Percentiles rank a stretch among this genome's conserved stretches.
These are phyloP conservation scores for Clarias fuscus DNA, from an alignment of 2,797 vertebrate species.

Conservation along the genomic window DNA sequence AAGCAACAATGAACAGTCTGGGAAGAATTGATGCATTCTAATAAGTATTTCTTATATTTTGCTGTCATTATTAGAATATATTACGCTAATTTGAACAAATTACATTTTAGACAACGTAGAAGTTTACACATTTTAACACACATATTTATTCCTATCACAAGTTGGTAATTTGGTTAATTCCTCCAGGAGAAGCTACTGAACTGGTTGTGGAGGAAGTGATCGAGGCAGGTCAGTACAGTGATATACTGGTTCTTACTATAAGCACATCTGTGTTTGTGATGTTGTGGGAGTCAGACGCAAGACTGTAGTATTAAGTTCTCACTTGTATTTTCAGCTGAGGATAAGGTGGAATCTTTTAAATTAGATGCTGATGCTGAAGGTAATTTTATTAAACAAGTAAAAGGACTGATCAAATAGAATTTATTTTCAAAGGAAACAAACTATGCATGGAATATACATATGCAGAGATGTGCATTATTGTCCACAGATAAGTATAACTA, in stretches of 20 bases:
- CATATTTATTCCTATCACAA: not conserved
- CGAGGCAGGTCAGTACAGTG: constrained; percentile 13
- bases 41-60: not conserved
- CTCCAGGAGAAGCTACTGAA: not conserved
- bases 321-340: constrained; percentile 2
- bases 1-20: not conserved
- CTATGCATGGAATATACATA: not conserved
- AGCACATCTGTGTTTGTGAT: not conserved
- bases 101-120: too few species aligned
- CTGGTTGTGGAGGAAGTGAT: not conserved
- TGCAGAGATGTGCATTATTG: not conserved
- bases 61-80: not conserved
- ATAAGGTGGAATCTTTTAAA: not conserved
- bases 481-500: not conserved
- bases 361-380: not conserved
- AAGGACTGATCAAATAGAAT: not conserved
- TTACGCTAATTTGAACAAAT: too few species aligned
- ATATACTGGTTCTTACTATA: not conserved
- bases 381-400: not conserved
- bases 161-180: not conserved
- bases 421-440: not conserved
- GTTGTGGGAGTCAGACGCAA: not conserved
- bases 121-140: too few species aligned
- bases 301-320: not conserved
- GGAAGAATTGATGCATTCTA: not conserved